These are phyloP conservation scores for Tenthredo amoena DNA, from an alignment of 2,888 invertebrate genomes.

Conservation along the genomic window DNA sequence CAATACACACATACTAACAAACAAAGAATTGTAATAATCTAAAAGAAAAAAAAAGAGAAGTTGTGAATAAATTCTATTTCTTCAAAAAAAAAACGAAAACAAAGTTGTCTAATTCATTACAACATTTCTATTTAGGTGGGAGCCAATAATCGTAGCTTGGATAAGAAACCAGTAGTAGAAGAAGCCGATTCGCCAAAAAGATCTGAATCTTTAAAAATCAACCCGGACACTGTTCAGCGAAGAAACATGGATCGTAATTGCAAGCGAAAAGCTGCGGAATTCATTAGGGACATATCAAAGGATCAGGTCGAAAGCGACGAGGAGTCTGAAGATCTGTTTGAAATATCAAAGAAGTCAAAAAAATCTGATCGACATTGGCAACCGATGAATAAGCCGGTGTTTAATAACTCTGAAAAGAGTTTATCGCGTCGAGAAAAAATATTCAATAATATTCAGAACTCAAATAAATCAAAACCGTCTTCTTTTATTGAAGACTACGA, in stretches of 20 bases:
- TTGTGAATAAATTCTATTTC: constrained; percentile 54
- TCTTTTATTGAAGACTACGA: constrained; percentile 59
- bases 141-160: constrained; percentile 62
- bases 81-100: constrained; percentile 34
- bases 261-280: constrained; percentile 36
- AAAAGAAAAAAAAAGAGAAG: constrained; percentile 14
- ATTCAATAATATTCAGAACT: constrained; percentile 14
- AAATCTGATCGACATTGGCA: not conserved
- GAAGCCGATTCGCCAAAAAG: constrained; percentile 6
- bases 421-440: constrained; percentile 30
- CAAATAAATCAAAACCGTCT: not conserved
- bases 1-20: constrained; percentile 26
- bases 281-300: not conserved
- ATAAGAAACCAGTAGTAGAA: constrained; percentile 60
- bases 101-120: constrained; percentile 64
- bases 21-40: constrained; percentile 34
- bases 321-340: not conserved
- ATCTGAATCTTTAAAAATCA: not conserved
- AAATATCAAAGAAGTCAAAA: not conserved
- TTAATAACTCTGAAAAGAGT: not conserved
- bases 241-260: constrained; percentile 34
- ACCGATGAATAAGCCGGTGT: not conserved
- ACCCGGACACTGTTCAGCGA: not conserved
- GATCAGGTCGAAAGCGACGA: constrained; percentile 7
- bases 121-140: constrained; percentile 68